Base-by-base conservation (phyloP, 2,113 vertebrate species). In the Antechinus stuartii region DNA sequence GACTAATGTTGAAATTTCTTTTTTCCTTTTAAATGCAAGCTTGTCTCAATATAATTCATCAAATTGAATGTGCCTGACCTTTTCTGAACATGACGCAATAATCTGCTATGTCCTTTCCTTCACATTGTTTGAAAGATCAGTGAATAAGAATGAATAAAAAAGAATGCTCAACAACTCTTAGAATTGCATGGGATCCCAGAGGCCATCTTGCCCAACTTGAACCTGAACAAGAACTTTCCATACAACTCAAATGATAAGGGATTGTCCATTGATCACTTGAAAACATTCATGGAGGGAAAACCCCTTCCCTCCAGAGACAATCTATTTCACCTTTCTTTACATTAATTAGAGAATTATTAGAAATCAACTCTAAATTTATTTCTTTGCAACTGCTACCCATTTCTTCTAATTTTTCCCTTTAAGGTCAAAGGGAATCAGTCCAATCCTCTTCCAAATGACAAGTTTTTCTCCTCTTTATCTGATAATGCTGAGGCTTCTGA, bases 131-230 rank as follows among this genome's bases (percentile, higher is more conserved):
- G 30, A 90, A 84, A 49, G 11, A 46, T 91, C 9, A 52, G 16
- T 91, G 53, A 68, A 30, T 50, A 7, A 91, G 54, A 14, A 93
- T 53, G 54, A 95, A 68, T 42, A 47, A 24, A 53, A 96, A 96
- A 92, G 35, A 90, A 42, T 14, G 22, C 35, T 16, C 68, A 91
- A 53, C 55, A 42, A 2, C 12, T 46, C 54, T 89, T 95, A n/a
- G 52, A 24, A 35, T 91, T 91, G 30, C 30, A 76, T 19, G 35
- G 61, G 16, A n/a, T n/a, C 14, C 61, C 30, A 76, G 35, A 76
- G 35, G 1, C 3, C 61, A 76, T 76, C 35, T n/a, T 76, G 5
- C 5, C 35, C 61, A 19, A n/a, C 35, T 35, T 68, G 61, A 68
- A 68, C 30, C 12, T n/a, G 35, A 76, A 19, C 61, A 19, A 76